A percentile compares a stretch with the other conserved stretches of the same genome.
These are phyloP conservation scores for Bambusicola thoracicus DNA, from an alignment of 2,113 vertebrate species.

Conservation along the genomic window DNA sequence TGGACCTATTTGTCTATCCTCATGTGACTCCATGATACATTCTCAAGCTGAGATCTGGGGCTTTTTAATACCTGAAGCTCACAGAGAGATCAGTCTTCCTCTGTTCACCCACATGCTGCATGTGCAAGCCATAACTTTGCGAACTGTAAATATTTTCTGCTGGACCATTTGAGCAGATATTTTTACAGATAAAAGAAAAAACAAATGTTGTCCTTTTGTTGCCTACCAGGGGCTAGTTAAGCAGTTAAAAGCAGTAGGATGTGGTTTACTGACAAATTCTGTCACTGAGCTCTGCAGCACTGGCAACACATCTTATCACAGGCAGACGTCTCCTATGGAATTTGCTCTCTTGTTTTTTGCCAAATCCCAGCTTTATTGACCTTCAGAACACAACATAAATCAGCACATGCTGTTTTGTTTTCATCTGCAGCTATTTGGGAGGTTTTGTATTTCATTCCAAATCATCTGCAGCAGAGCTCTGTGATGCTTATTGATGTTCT, in stretches of 20 bases:
- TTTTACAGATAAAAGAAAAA: not conserved
- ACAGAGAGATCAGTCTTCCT: not conserved
- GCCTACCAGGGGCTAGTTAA: not conserved
- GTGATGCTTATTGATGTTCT: not conserved
- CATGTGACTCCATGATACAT: not conserved
- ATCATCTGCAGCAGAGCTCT: not conserved
- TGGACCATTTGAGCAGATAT: not conserved
- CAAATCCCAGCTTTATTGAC: not conserved
- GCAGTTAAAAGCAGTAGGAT: not conserved
- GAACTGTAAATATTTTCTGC: not conserved
- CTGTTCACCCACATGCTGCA: not conserved
- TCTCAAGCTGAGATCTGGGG: not conserved
- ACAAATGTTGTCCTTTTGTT: not conserved
- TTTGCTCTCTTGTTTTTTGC: not conserved
- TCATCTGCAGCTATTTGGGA: conserved; percentile 11
- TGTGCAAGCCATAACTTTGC: not conserved
- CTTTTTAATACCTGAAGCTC: not conserved
- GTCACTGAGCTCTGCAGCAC: not conserved
- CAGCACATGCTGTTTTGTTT: conserved; percentile 9
- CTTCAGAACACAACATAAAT: conserved; percentile 28
- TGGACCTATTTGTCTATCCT: not conserved
- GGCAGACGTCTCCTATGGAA: not conserved
- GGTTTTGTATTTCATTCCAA: conserved; percentile 11
- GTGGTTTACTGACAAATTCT: not conserved
- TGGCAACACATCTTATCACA: not conserved